Evolutionary conservation across 1,140 invertebrate species (phyloP), one percentile per base, ranked within the genome.

Genomic region (Andricus grossulariae): DNA sequence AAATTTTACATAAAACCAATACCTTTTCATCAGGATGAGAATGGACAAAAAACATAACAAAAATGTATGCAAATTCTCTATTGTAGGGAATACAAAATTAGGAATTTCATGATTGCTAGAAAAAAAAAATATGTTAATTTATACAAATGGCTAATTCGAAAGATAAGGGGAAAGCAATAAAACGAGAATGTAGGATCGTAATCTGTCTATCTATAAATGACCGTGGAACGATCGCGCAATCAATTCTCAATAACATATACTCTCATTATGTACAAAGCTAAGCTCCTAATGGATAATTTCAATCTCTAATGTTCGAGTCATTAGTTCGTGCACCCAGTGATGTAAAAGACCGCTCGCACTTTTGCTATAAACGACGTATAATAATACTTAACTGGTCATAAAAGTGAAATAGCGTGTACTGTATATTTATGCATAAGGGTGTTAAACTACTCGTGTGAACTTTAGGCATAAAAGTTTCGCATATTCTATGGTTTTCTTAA

Each of bases 271-370:
- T 50, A 71, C 19, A 19, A 72, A 45, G 39, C 39, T 32, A 70
- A 49, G 74, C 71, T 55, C 49, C 39, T 72, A 57, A 76, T 66
- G 21, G 50, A 81, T 78, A 75, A 66, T 76, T 81, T 71, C 50
- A 70, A 45, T 45, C 74, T 71, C 70, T 66, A 77, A 77, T 73
- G 73, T 75, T 32, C 73, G 45, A 70, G 50, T 18, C n/a, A 75
- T 75, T 71, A 74, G 55, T 45, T 50, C 12, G n/a, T 50, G 15
- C 39, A 6, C 51, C n/a, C 25, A 54, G 18, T 32, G 32, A 54
- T 32, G 32, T 11, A 54, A 19, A 32, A 21, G 50, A 25, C 18
- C 19, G 15, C 16, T 54, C 16, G 18, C 52, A 18, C 16, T 54
- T 54, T 54, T 54, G 18, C 52, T 54, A 54, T 54, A 54, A 54